phyloP scores from a whole-genome alignment of 2,888 invertebrate genomes.

The Andrena hattorfiana region DNA sequence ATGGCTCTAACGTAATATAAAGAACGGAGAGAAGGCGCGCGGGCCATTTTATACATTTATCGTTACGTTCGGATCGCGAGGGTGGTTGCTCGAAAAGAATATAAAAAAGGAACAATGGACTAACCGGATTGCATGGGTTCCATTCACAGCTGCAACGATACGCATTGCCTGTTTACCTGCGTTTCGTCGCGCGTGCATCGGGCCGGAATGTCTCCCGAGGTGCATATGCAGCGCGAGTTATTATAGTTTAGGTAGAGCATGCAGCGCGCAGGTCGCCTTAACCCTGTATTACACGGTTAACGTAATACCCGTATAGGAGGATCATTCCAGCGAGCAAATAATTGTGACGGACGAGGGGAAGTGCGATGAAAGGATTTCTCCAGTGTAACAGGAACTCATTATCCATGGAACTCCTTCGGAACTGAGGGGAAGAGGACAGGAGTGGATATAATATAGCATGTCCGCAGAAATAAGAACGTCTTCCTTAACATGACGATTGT shows the following conservation, averaged over 20 bases:
- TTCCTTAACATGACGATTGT: too few species aligned
- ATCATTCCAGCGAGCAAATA: constrained; percentile 10
- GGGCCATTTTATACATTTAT: not conserved
- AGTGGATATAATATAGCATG: not conserved
- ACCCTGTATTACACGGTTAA: not conserved
- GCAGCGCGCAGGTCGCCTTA: not conserved
- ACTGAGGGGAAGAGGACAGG: not conserved
- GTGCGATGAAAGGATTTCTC: not conserved
- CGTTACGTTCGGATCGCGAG: not conserved
- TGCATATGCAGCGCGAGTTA: constrained; percentile 56
- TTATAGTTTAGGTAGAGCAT: constrained; percentile 59
- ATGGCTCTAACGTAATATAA: not conserved
- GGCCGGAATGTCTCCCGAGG: constrained; percentile 35
- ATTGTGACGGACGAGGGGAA: too few species aligned
- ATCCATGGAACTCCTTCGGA: not conserved
- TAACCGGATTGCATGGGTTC: constrained; percentile 62
- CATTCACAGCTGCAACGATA: constrained; percentile 56
- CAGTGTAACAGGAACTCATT: not conserved
- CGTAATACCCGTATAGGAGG: not conserved
- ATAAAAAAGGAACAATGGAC: constrained; percentile 6
- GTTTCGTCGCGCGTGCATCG: constrained; percentile 36
- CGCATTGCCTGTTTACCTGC: constrained; percentile 58
- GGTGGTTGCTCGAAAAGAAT: constrained; percentile 14
- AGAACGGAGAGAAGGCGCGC: not conserved
- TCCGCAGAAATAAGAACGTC: too few species aligned